These are phyloP conservation scores for Oceanodroma leucorhoa DNA, from an alignment of 2,797 vertebrate species.

Conservation along the genomic window DNA sequence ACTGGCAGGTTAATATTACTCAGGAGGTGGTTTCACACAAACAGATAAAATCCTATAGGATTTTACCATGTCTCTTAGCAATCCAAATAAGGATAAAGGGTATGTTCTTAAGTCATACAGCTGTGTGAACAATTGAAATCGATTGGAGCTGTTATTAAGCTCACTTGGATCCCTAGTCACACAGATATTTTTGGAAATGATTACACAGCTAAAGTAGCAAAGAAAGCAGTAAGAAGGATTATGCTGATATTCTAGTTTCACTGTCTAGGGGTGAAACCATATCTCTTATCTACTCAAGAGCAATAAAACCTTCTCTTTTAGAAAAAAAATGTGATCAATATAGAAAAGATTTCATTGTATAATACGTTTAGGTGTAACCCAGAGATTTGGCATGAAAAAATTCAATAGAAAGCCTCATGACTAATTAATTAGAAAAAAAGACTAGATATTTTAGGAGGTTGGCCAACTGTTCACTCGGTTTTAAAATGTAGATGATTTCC, in stretches of 20 bases:
- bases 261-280: not conserved
- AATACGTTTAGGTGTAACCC: not conserved
- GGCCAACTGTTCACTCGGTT: not conserved
- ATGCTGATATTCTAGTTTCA: slow-evolving; percentile 20
- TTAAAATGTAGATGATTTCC: not conserved
- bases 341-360: not conserved
- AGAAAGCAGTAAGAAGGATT: slow-evolving; percentile 41
- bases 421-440: not conserved
- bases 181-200: slow-evolving; percentile 39
- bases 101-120: slow-evolving; percentile 8
- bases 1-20: not conserved
- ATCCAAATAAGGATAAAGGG: slow-evolving; percentile 26
- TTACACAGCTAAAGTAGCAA: slow-evolving; percentile 26
- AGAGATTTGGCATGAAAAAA: not conserved
- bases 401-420: not conserved
- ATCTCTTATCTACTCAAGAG: not conserved
- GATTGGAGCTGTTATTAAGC: not conserved
- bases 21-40: not conserved
- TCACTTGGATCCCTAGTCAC: not conserved
- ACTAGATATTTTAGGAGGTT: not conserved
- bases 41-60: slow-evolving; percentile 1
- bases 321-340: not conserved
- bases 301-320: not conserved
- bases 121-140: slow-evolving; percentile 29
- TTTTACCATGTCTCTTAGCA: slow-evolving; percentile 27